phyloP scores from a whole-genome alignment of 2,888 invertebrate species.

The Lacanobia wlatinum region DNA sequence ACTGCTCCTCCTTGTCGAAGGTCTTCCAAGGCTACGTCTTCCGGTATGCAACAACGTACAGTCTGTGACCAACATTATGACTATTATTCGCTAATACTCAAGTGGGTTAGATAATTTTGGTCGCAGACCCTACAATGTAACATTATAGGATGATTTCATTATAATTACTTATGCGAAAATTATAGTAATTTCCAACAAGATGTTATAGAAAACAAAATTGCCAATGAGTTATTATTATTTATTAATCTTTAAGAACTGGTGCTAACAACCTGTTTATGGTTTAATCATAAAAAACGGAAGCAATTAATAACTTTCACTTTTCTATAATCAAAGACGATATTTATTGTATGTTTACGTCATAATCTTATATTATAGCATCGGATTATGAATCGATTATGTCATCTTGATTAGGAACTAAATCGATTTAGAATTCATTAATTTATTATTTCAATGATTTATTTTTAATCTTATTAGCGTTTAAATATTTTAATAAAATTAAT shows the following conservation, averaged over 20 bases:
- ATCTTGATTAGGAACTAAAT: slow-evolving; percentile 45
- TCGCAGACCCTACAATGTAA: too few species aligned
- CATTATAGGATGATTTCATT: background rate
- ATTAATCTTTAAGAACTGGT: slow-evolving; percentile 8
- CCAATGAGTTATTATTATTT: slow-evolving; percentile 17
- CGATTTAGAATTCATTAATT: slow-evolving; percentile 28
- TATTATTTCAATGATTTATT: slow-evolving; percentile 26
- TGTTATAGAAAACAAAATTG: slow-evolving; percentile 7
- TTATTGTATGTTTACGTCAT: slow-evolving; percentile 59
- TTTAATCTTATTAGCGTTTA: slow-evolving; percentile 17
- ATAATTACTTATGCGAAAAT: background rate
- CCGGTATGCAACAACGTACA: too few species aligned
- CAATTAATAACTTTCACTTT: slow-evolving; percentile 68
- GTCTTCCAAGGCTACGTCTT: too few species aligned
- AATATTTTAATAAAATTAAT: background rate
- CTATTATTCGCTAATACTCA: too few species aligned
- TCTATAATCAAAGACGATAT: slow-evolving; percentile 49
- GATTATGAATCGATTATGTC: slow-evolving; percentile 57
- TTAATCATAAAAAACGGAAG: slow-evolving; percentile 59
- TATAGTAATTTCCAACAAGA: background rate
- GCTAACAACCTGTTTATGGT: slow-evolving; percentile 46
- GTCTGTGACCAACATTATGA: too few species aligned
- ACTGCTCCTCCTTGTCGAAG: too few species aligned
- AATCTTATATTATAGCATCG: slow-evolving; percentile 49
- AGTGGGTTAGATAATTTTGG: too few species aligned